Evolutionary conservation across 1,140 invertebrate genomes (phyloP), one percentile per base, ranked within the genome.

Genomic region (Aradophagus sp.): DNA sequence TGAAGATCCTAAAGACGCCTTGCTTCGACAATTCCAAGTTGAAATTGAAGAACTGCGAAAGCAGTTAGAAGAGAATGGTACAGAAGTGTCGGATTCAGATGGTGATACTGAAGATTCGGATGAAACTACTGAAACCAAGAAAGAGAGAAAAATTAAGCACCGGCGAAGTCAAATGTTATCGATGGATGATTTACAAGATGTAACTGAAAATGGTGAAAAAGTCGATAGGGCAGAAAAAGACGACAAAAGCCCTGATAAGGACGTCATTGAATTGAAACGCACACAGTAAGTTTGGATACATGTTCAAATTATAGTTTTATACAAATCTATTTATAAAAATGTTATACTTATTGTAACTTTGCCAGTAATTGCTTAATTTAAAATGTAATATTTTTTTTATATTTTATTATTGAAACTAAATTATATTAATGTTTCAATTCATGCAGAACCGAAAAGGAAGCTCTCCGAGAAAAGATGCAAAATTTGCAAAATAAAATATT

Each of bases 1-100:
- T 84, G 97, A 98, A 82, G 97, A 99, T 86, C 96, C 97, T 0
- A 99, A 99, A 78, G 97, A 99, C 87, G 97, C 98, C 2, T 85
- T 99, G 14, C 89, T 99, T 10, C 90, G 96, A 32, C 92, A 97
- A 79, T 99, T 98, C 83, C 97, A 99, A 87, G 91, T 95, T 76
- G 97, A 99, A 87, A 99, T 99, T 74, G 95, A 96, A 75, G 92
- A 95, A 14, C 87, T 99, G 2, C 90, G 91, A 34, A 92, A 93
- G 73, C 95, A 97, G 78, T 84, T 99, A 16, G 92, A 93, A 75
- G 89, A 91, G 56, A 88, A 88, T 73, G 74, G 62, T 10, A 53
- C 74, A 0, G 83, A 83, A 31, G 47, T 80, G 5, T 80, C 82
- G 0, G 82, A 81, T 36, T 83, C 83, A 7, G 82, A 82, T 4